These are phyloP conservation scores for Thamnophis elegans DNA, from an alignment of 2,797 vertebrate genomes.

Conservation along the genomic window DNA sequence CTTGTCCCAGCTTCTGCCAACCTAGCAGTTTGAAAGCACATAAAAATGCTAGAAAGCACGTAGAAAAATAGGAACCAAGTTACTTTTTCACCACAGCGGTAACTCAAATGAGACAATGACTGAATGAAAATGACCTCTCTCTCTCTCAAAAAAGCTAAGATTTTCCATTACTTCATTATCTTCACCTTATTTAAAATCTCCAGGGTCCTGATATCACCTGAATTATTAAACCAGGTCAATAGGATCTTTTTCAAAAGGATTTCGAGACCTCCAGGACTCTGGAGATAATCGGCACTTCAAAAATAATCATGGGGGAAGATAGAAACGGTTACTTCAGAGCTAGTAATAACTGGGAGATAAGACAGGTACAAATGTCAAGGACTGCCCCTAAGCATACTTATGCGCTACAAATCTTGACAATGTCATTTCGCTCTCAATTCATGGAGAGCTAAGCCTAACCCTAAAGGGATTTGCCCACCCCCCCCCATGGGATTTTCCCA, in stretches of 20 bases:
- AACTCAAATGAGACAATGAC: neutral
- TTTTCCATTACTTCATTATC: neutral
- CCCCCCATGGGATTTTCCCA: too few relatives aligned
- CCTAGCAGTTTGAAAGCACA: too few relatives aligned
- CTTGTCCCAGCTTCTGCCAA: too few relatives aligned
- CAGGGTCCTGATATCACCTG: neutral
- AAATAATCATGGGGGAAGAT: fast-evolving
- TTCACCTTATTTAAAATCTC: neutral
- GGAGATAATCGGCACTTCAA: neutral
- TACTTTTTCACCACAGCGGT: neutral
- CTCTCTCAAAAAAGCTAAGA: neutral
- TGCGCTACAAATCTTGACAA: neutral
- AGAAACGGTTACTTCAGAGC: neutral
- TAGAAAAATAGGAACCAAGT: neutral
- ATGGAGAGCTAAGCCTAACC: neutral
- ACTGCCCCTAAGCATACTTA: neutral
- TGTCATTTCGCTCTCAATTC: neutral
- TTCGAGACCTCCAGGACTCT: neutral
- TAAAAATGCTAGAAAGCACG: too few relatives aligned
- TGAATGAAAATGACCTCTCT: neutral
- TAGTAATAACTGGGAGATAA: neutral
- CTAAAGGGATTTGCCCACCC: too few relatives aligned
- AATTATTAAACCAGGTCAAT: neutral
- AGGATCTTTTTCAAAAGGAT: neutral
- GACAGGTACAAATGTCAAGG: neutral